These are phyloP conservation scores for Graphium colonna DNA, from an alignment of 2,888 invertebrate genomes.

Conservation along the genomic window DNA sequence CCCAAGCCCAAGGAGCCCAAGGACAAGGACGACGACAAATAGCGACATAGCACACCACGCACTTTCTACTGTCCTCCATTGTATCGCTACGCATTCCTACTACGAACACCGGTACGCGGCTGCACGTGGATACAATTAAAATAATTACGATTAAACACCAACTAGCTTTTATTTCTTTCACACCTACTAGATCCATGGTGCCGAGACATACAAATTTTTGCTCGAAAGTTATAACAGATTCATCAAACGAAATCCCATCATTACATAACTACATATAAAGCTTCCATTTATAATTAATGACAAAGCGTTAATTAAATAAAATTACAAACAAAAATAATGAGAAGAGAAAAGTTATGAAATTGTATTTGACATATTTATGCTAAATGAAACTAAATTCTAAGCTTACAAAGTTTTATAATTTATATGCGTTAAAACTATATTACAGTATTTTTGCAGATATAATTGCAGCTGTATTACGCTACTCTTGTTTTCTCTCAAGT, in stretches of 20 bases:
- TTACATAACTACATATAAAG: no score
- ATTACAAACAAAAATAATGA: not conserved
- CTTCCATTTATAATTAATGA: no score
- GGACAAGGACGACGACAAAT: constrained; percentile 88
- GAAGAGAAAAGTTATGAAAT: not conserved
- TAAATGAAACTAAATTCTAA: not conserved
- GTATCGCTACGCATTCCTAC: not conserved
- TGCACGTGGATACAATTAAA: constrained; percentile 12
- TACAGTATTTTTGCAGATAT: not conserved
- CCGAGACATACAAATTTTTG: no score
- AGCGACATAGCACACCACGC: constrained; percentile 31
- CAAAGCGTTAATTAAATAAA: not conserved
- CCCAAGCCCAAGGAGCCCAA: constrained; percentile 78
- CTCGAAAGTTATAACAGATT: no score
- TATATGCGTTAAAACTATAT: not conserved
- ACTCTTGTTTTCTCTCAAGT: no score
- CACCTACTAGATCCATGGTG: not conserved
- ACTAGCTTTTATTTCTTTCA: not conserved
- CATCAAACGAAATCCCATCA: no score
- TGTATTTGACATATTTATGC: not conserved
- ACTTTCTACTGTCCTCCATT: not conserved
- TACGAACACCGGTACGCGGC: not conserved
- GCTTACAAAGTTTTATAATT: not conserved
- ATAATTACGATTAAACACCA: constrained; percentile 4
- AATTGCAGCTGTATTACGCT: no score